Evolutionary conservation across 2,797 vertebrate species (phyloP).

Genomic region (Artibeus jamaicensis): DNA sequence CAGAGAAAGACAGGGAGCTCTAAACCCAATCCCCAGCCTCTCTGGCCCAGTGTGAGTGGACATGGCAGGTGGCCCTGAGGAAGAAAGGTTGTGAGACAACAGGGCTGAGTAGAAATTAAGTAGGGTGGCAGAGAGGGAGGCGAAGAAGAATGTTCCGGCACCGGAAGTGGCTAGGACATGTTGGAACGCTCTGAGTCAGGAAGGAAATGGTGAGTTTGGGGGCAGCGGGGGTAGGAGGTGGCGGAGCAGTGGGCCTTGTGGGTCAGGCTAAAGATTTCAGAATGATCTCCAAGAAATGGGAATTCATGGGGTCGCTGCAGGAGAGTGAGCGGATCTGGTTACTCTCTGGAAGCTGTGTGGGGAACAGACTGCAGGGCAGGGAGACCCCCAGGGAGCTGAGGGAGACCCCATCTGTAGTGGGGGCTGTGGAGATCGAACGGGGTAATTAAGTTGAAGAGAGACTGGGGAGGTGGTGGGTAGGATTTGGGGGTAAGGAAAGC

Average conservation of each 20-base stretch:
- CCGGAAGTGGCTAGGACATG: not conserved
- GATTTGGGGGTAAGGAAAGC: not conserved
- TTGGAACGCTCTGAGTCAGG: constrained; percentile 20
- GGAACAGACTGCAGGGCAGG: not conserved
- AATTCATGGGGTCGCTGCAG: not conserved
- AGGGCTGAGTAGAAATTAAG: not conserved
- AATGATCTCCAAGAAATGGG: not conserved
- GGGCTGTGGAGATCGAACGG: not conserved
- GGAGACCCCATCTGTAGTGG: not conserved
- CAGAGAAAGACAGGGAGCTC: not conserved
- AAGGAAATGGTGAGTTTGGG: not conserved
- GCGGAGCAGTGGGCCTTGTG: not conserved
- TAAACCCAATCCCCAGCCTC: not conserved
- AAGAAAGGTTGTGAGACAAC: not conserved
- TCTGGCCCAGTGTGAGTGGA: not conserved
- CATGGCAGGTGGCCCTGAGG: not conserved
- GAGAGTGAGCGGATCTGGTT: not conserved
- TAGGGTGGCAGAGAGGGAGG: not conserved
- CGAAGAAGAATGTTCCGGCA: not conserved
- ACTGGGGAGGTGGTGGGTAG: not conserved
- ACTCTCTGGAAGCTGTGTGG: not conserved
- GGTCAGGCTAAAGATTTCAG: not conserved
- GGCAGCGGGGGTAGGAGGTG: too few relatives aligned
- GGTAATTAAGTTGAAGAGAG: not conserved
- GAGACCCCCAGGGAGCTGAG: not conserved